A percentile compares a stretch with the other conserved stretches of the same genome.
These are phyloP conservation scores for Yponomeuta malinellus DNA, from an alignment of 2,888 invertebrate genomes.

Conservation along the genomic window DNA sequence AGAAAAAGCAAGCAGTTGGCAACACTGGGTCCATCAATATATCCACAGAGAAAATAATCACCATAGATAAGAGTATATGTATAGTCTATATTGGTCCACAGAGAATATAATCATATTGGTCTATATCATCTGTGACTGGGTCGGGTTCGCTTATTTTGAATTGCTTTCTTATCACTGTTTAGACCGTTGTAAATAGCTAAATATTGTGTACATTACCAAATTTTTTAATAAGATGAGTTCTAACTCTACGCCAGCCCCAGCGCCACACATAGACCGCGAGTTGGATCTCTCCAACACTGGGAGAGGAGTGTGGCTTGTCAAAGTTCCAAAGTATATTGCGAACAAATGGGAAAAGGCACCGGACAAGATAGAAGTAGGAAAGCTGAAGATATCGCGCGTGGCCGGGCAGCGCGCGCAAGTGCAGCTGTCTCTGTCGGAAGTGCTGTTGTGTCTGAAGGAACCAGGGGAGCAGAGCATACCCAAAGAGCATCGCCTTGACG, in stretches of 20 bases:
- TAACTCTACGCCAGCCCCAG: conserved; percentile 32
- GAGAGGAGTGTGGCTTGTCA: conserved; percentile 97
- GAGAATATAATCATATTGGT: too few relatives aligned
- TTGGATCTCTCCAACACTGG: conserved; percentile 92
- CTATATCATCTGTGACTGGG: too few relatives aligned
- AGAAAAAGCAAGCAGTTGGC: too few relatives aligned
- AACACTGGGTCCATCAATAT: too few relatives aligned
- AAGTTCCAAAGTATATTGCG: conserved; percentile 96
- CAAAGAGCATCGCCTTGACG: conserved; percentile 92
- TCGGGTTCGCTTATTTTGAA: too few relatives aligned
- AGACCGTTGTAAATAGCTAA: too few relatives aligned
- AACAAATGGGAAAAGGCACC: conserved; percentile 95
- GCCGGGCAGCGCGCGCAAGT: conserved; percentile 91
- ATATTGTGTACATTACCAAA: too few relatives aligned
- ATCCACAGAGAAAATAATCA: too few relatives aligned
- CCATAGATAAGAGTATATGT: too few relatives aligned
- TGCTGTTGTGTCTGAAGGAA: conserved; percentile 85
- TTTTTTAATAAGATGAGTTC: not conserved
- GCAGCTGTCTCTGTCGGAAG: conserved; percentile 87
- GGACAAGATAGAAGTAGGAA: conserved; percentile 95
- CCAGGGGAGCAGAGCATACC: conserved; percentile 89
- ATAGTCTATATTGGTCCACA: too few relatives aligned
- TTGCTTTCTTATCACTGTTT: too few relatives aligned
- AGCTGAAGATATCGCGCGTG: conserved; percentile 88
- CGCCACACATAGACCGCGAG: conserved; percentile 82